Conservation (phyloP, 2,888 invertebrate species). For the Acrocera orbiculus region DNA sequence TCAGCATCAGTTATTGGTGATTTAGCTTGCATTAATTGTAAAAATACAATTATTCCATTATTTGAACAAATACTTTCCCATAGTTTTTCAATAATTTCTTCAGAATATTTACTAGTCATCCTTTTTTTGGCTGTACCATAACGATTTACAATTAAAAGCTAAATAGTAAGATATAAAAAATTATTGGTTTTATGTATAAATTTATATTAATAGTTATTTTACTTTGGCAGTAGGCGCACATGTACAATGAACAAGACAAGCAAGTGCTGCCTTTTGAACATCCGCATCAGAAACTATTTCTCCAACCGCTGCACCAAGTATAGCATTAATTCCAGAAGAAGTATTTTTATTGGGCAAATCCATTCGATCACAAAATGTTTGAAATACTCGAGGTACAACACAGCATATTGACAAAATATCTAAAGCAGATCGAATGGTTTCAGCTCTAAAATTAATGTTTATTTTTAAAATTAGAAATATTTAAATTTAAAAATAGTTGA, state of each 20-base stretch:
- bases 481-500: slow-evolving; percentile 1
- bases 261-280: slow-evolving; percentile 77
- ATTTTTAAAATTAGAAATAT: background rate
- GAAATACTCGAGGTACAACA: slow-evolving; percentile 65
- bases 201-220: slow-evolving; percentile 19
- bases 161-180: slow-evolving; percentile 6
- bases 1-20: slow-evolving; percentile 96
- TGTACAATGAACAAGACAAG: slow-evolving; percentile 83
- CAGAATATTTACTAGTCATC: slow-evolving; percentile 45
- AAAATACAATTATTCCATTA: slow-evolving; percentile 90
- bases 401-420: slow-evolving; percentile 85
- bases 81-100: slow-evolving; percentile 76
- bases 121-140: slow-evolving; percentile 34
- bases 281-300: slow-evolving; percentile 82
- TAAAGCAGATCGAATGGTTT: slow-evolving; percentile 62
- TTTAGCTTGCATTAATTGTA: slow-evolving; percentile 78
- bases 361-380: slow-evolving; percentile 54
- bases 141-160: slow-evolving; percentile 35
- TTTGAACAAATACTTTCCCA: slow-evolving; percentile 90
- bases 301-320: slow-evolving; percentile 75
- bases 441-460: slow-evolving; percentile 39
- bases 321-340: slow-evolving; percentile 63
- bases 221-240: slow-evolving; percentile 77
- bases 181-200: background rate
- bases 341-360: slow-evolving; percentile 60